Percentiles rank a stretch among this genome's conserved stretches.
These are phyloP conservation scores for Ianthella basta DNA, from an alignment of 37 sponge, comb jelly and placozoan species.

Conservation along the genomic window DNA sequence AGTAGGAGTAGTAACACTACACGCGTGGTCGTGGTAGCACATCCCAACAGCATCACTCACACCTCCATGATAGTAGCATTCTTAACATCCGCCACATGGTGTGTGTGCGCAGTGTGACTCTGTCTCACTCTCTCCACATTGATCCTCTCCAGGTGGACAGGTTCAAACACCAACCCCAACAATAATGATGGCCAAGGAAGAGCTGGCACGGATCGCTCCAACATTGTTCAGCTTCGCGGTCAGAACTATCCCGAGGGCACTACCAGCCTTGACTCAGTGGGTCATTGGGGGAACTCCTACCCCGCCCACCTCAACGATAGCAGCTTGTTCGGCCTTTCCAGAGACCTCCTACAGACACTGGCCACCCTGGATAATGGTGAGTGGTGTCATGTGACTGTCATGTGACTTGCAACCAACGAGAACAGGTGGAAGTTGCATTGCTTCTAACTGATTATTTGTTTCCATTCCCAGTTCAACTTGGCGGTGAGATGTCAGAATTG, in stretches of 20 bases:
- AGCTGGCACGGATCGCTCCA: slow-evolving; percentile 93
- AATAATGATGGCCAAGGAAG: slow-evolving; percentile 97
- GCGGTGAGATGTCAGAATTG: slow-evolving; percentile 97
- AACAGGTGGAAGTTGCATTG: too few relatives aligned
- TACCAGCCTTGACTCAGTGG: slow-evolving; percentile 53
- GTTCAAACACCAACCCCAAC: slow-evolving; percentile 96
- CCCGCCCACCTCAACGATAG: slow-evolving; percentile 66
- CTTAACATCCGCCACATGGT: neutral
- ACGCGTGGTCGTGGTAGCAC: too few relatives aligned
- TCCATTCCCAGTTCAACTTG: slow-evolving; percentile 78
- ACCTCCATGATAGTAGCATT: too few relatives aligned
- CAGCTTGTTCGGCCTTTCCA: slow-evolving; percentile 57
- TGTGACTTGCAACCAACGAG: too few relatives aligned
- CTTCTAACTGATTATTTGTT: too few relatives aligned
- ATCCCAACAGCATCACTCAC: too few relatives aligned
- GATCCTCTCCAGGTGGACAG: slow-evolving; percentile 89
- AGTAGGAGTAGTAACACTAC: neutral
- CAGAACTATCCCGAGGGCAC: slow-evolving; percentile 70
- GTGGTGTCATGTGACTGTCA: too few relatives aligned
- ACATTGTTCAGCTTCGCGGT: slow-evolving; percentile 85
- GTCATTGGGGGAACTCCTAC: slow-evolving; percentile 93
- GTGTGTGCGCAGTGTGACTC: too few relatives aligned
- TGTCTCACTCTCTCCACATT: too few relatives aligned
- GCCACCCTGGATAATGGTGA: slow-evolving; percentile 56
- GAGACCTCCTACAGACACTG: slow-evolving; percentile 56